Evolutionary conservation across 2,888 invertebrate species (phyloP).

Genomic region (Agrilus cyanescens): DNA sequence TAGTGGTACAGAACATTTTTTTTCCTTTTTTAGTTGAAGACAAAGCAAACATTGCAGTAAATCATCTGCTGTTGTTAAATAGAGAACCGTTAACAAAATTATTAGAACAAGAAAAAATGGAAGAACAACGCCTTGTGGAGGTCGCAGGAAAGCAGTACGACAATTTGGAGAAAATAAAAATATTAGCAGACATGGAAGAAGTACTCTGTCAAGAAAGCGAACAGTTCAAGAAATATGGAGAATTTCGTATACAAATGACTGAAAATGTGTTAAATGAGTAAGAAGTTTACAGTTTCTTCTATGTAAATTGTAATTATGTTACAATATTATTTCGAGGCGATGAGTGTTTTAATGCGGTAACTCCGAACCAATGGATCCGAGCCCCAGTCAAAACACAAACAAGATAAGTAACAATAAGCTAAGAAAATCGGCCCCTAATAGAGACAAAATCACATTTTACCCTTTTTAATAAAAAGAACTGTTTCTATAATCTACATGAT

Average conservation of each 20-base stretch:
- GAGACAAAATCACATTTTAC: too few species aligned
- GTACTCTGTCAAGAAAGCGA: conserved; percentile 54
- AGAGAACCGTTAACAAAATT: conserved; percentile 51
- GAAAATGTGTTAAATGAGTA: conserved; percentile 53
- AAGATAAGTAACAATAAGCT: too few species aligned
- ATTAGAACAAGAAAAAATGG: conserved; percentile 52
- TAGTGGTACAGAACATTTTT: conserved; percentile 5
- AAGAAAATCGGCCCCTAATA: too few species aligned
- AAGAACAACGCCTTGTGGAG: conserved; percentile 53
- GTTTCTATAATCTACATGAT: too few species aligned
- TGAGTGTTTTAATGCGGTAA: too few species aligned
- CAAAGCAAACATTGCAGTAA: conserved; percentile 53
- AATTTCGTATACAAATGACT: conserved; percentile 41
- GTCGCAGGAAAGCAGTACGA: conserved; percentile 46
- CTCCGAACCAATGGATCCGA: too few species aligned
- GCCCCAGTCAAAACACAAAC: too few species aligned
- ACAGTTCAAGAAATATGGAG: conserved; percentile 51
- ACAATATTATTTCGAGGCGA: too few species aligned
- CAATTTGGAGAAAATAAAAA: conserved; percentile 52
- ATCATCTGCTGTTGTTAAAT: conserved; percentile 49
- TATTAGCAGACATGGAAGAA: conserved; percentile 58
- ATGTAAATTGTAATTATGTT: too few species aligned
- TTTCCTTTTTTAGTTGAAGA: conserved; percentile 42
- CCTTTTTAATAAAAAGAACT: too few species aligned
- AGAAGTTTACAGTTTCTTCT: not conserved